phyloP scores from a whole-genome alignment of 2,888 invertebrate genomes.

The Chaetogeoica ovagalla region DNA sequence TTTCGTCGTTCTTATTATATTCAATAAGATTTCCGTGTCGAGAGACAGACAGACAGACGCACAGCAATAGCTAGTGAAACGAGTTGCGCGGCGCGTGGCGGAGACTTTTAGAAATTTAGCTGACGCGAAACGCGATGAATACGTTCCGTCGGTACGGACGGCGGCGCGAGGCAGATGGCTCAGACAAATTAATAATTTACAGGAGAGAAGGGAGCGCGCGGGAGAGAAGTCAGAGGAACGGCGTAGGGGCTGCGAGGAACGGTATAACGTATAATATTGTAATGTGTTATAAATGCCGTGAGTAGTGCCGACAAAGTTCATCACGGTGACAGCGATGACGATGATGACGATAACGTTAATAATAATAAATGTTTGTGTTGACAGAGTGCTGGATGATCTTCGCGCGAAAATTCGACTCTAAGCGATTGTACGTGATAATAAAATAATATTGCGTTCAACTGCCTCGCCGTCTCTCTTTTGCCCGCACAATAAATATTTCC shows the following conservation, averaged over 20 bases:
- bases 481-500: neutral
- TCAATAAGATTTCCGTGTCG: constrained; percentile 23
- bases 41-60: neutral
- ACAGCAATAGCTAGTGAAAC: constrained; percentile 1
- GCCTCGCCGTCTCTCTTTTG: neutral
- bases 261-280: neutral
- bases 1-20: constrained; percentile 31
- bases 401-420: neutral
- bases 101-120: constrained; percentile 19
- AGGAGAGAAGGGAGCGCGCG: too few species aligned
- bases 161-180: constrained; percentile 4
- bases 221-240: neutral
- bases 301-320: neutral
- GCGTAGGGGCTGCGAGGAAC: too few species aligned
- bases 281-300: neutral
- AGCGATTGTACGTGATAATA: neutral
- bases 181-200: constrained; percentile 35
- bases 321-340: neutral
- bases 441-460: neutral
- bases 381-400: neutral
- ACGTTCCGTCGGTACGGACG: constrained; percentile 1
- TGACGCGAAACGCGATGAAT: constrained; percentile 31
- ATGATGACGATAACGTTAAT: neutral
- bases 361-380: neutral
- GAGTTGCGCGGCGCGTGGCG: neutral